Evolutionary conservation across 2,888 invertebrate genomes (phyloP).

Genomic region (Drosophila subquinaria): DNA sequence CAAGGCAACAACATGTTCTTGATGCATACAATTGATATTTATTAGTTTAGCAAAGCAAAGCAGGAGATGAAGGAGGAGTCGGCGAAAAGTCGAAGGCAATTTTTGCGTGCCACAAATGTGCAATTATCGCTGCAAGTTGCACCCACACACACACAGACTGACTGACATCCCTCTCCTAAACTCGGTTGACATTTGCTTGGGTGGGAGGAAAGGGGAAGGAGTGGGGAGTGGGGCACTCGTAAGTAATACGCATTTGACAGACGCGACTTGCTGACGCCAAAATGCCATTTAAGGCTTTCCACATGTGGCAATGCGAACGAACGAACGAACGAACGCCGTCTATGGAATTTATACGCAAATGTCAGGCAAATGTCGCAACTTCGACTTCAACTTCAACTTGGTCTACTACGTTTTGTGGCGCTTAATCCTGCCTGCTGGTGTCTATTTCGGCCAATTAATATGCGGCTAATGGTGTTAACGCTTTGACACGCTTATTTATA

Average conservation of each 20-base stretch:
- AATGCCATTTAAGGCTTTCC: slow-evolving; percentile 64
- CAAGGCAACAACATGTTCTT: slow-evolving; percentile 39
- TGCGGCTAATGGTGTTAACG: slow-evolving; percentile 79
- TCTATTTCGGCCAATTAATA: slow-evolving; percentile 81
- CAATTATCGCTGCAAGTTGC: slow-evolving; percentile 61
- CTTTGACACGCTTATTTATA: slow-evolving; percentile 76
- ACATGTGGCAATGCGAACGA: slow-evolving; percentile 44
- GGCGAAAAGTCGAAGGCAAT: slow-evolving; percentile 24
- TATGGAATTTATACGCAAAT: slow-evolving; percentile 64
- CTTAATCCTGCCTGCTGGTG: slow-evolving; percentile 71
- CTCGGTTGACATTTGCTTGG: slow-evolving; percentile 52
- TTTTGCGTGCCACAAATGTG: slow-evolving; percentile 68
- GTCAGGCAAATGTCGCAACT: slow-evolving; percentile 69
- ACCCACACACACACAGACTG: slow-evolving; percentile 5
- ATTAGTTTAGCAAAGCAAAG: slow-evolving; percentile 54
- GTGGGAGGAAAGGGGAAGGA: neutral
- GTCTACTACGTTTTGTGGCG: slow-evolving; percentile 16
- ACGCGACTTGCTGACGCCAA: slow-evolving; percentile 56
- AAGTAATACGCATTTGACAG: slow-evolving; percentile 36
- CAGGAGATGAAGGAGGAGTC: neutral
- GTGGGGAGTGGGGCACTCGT: slow-evolving; percentile 2
- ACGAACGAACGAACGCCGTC: slow-evolving; percentile 46
- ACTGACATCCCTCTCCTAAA: neutral
- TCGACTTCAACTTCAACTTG: slow-evolving; percentile 14
- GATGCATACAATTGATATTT: slow-evolving; percentile 60